phyloP scores from a whole-genome alignment of 2,113 vertebrate genomes.

The Albula glossodonta region DNA sequence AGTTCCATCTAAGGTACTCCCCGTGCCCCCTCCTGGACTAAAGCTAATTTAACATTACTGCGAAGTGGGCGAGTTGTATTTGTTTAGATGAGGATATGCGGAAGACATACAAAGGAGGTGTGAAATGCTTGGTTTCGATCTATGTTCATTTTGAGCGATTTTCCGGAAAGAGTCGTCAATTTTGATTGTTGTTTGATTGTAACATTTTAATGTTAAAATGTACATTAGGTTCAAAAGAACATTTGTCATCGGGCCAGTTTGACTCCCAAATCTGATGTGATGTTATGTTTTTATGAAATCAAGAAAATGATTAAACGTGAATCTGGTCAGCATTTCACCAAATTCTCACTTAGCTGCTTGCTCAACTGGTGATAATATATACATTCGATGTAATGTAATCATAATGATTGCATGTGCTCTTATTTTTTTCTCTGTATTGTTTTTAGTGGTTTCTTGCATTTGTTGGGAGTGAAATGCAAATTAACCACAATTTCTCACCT shows the following conservation, averaged over 20 bases:
- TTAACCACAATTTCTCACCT: not conserved
- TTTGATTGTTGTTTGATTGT: too few species aligned
- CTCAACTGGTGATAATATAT: constrained; percentile 37
- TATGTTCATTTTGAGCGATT: constrained; percentile 59
- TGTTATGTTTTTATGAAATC: not conserved
- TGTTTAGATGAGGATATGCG: constrained; percentile 65
- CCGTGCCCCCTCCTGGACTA: constrained; percentile 34
- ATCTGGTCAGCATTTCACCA: not conserved
- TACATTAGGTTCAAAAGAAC: not conserved
- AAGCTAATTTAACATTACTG: constrained; percentile 50
- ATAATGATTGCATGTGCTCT: not conserved
- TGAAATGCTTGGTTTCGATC: constrained; percentile 60
- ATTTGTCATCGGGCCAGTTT: not conserved
- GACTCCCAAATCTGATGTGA: not conserved
- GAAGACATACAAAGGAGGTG: constrained; percentile 49
- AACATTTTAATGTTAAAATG: too few species aligned
- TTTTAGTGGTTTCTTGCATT: not conserved
- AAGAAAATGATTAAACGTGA: not conserved
- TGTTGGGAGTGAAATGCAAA: not conserved
- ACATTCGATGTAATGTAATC: not conserved
- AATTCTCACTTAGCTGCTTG: constrained; percentile 38
- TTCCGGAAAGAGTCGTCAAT: constrained; percentile 17
- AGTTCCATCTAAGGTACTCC: constrained; percentile 37
- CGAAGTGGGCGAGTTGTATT: constrained; percentile 59
- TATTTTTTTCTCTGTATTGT: not conserved